Conservation (phyloP, 2,113 vertebrate genomes). For the Rhadina sibilatrix region DNA sequence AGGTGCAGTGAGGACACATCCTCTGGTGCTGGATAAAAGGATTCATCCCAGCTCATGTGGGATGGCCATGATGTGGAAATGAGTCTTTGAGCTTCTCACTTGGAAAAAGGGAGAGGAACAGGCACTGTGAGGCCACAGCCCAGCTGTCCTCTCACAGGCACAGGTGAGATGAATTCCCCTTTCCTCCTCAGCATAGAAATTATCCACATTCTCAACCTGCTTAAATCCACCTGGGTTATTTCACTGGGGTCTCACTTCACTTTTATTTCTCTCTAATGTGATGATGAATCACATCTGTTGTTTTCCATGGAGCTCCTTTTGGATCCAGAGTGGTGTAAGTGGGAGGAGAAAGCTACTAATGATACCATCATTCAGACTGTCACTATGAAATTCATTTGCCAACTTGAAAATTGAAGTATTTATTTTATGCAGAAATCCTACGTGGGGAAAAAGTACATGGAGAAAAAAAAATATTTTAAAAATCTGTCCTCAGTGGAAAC, state of each 20-base stretch:
- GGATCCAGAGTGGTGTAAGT: not conserved
- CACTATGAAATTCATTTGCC: not conserved
- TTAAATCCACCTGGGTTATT: not conserved
- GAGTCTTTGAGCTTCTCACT: not conserved
- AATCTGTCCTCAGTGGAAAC: not conserved
- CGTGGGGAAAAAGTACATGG: rapidly evolving
- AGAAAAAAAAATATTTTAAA: not conserved
- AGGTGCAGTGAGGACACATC: not conserved
- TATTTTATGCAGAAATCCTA: not conserved
- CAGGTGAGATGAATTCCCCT: not conserved
- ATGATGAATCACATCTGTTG: not conserved
- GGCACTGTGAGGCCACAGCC: not conserved
- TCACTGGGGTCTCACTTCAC: not conserved
- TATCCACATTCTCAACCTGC: not conserved
- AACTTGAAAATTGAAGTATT: not conserved
- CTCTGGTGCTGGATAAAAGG: not conserved
- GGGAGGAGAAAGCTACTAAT: not conserved
- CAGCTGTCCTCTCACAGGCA: not conserved
- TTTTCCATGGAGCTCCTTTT: not conserved
- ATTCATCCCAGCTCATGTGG: not conserved
- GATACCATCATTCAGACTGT: not conserved
- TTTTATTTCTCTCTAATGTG: not conserved
- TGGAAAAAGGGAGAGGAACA: not conserved
- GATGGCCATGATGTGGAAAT: not conserved
- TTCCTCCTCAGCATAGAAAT: not conserved